Evolutionary conservation across 2,797 vertebrate species (phyloP).

Genomic region (Myiotriccus ornatus): DNA sequence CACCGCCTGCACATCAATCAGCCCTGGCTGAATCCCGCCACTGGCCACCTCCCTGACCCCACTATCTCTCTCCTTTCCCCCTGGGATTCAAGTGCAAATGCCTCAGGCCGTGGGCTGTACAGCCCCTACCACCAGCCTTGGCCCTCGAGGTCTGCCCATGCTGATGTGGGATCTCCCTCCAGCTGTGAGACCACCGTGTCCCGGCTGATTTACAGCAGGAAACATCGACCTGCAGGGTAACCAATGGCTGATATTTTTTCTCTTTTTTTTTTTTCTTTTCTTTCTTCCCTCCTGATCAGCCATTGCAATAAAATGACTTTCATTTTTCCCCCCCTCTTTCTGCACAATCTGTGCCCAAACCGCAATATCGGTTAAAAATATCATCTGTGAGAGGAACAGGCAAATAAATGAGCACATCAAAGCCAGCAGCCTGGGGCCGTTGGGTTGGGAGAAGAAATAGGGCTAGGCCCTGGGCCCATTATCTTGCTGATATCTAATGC

Average conservation of each 20-base stretch:
- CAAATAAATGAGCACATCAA: slow-evolving; percentile 71
- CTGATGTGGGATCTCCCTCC: background rate
- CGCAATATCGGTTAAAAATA: slow-evolving; percentile 64
- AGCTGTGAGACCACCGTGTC: background rate
- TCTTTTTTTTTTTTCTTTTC: background rate
- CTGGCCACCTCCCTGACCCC: slow-evolving; percentile 13
- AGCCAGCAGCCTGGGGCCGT: slow-evolving; percentile 67
- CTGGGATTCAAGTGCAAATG: slow-evolving; percentile 42
- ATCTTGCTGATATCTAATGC: slow-evolving; percentile 77
- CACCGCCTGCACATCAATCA: background rate
- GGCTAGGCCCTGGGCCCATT: slow-evolving; percentile 65
- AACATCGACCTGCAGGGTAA: background rate
- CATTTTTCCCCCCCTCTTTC: background rate
- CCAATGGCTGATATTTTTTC: background rate
- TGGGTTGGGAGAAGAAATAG: slow-evolving; percentile 65
- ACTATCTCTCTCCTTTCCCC: background rate
- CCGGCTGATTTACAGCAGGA: slow-evolving; percentile 11
- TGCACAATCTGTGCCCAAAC: slow-evolving; percentile 19
- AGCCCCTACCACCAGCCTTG: background rate
- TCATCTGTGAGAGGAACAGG: slow-evolving; percentile 61
- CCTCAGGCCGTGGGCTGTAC: background rate
- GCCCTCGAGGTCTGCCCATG: accelerated
- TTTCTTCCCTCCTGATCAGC: background rate
- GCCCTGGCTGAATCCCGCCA: background rate
- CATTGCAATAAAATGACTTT: background rate